phyloP scores from a whole-genome alignment of 2,113 vertebrate genomes.

The Phyllostomus discolor region DNA sequence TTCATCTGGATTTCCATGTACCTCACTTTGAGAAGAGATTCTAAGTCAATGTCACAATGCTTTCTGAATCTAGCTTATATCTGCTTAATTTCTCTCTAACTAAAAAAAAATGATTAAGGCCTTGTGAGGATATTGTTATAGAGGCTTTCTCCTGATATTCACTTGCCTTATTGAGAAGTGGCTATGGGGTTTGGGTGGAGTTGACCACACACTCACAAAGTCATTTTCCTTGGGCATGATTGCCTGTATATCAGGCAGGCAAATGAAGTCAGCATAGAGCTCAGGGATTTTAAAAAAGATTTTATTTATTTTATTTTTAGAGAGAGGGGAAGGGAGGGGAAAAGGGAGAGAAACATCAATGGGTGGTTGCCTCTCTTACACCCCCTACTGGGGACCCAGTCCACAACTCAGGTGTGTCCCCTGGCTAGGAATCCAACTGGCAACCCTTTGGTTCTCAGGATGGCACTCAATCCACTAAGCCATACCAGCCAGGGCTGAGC shows the following conservation, averaged over 20 bases:
- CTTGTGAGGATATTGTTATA: not conserved
- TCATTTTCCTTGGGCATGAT: not conserved
- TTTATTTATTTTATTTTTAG: too few species aligned
- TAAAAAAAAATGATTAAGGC: not conserved
- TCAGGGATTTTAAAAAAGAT: not conserved
- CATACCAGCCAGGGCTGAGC: too few species aligned
- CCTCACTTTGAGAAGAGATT: not conserved
- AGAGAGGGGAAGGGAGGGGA: too few species aligned
- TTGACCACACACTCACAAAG: not conserved
- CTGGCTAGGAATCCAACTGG: too few species aligned
- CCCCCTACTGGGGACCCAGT: too few species aligned
- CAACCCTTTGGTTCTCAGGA: too few species aligned
- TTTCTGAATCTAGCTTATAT: not conserved
- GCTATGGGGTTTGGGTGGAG: not conserved
- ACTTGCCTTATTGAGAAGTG: not conserved
- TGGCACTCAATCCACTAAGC: too few species aligned
- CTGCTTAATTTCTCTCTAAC: not conserved
- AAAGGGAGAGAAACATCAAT: too few species aligned
- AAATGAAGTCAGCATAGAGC: not conserved
- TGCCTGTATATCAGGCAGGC: not conserved
- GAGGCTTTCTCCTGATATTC: not conserved
- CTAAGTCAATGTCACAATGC: not conserved
- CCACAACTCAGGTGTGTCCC: too few species aligned
- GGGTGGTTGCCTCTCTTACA: too few species aligned
- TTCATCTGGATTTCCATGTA: not conserved